Evolutionary conservation across 2,113 vertebrate species (phyloP).

Genomic region (Sterrhoptilus dennistouni): DNA sequence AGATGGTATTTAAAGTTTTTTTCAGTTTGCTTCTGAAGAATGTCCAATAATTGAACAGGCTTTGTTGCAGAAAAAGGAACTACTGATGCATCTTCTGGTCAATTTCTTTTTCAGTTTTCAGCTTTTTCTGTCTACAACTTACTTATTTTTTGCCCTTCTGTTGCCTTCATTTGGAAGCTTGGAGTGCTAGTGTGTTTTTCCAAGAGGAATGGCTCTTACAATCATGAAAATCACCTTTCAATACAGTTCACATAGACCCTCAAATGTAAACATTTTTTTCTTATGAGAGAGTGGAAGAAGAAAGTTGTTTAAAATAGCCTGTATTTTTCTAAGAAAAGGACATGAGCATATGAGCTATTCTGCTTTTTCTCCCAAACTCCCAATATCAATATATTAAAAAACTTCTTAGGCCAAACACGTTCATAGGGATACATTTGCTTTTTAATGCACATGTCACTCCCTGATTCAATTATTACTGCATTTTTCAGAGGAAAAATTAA

Average conservation of each 20-base stretch:
- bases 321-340: conserved; percentile 25
- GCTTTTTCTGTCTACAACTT: not conserved
- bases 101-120: not conserved
- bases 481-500: conserved; percentile 75
- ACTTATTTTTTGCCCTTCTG: not conserved
- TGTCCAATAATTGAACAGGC: not conserved
- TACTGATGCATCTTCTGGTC: not conserved
- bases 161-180: conserved; percentile 1
- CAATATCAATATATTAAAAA: not conserved
- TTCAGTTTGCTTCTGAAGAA: not conserved
- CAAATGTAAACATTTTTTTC: not conserved
- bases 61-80: not conserved
- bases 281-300: not conserved
- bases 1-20: not conserved
- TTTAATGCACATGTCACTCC: conserved; percentile 2
- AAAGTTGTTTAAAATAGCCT: not conserved
- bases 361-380: not conserved
- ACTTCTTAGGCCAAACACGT: not conserved
- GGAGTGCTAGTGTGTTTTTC: conserved; percentile 9
- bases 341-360: not conserved
- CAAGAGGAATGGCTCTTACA: conserved; percentile 29
- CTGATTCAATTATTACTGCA: conserved; percentile 67
- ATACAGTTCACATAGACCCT: conserved; percentile 15
- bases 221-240: conserved; percentile 48
- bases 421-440: conserved; percentile 41